Base-by-base conservation (phyloP, 2,888 invertebrate species). In the Conomelus anceps region DNA sequence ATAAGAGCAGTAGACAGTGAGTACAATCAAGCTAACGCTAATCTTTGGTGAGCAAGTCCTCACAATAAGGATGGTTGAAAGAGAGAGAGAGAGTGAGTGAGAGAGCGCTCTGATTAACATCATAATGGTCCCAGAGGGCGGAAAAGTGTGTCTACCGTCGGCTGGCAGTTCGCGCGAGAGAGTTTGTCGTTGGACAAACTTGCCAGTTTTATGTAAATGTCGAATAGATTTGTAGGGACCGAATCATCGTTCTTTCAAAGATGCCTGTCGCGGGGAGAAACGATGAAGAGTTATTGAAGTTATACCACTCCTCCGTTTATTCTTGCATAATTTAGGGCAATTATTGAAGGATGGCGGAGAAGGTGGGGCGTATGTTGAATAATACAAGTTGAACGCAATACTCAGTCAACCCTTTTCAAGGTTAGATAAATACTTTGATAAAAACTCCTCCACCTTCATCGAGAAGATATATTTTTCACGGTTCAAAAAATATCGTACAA, bases 401-500 rank as follows among this genome's bases (percentile, higher is more conserved):
- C 13, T 22, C n/a, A 26, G 22, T 29, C 89, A 29, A 29, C 89
- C 24, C 85, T 41, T 84, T 23, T 22, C 0, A n/a, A n/a, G n/a
- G n/a, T n/a, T n/a, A 63, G 63, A 63, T 63, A 13, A 63, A 63
- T 63, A 63, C 63, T 63, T n/a, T n/a, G 63, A 63, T 63, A 63
- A 63, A 63, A 63, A n/a, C 63, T 63, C 11, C 87, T 84, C 26
- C n/a, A n/a, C n/a, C 23, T 29, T 87, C 29, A 26, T 24, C 85
- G 29, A 84, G 89, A 88, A 90, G 89, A 90, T 90, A 85, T 90
- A 89, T 90, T 89, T 90, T 90, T 90, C 90, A 90, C 89, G 90
- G 90, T 90, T 90, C 90, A 85, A 89, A 90, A 90, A 90, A 89
- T 89, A 88, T 24, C 29, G 24, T 84, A 34, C 24, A 29, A 29